Evolutionary conservation across 1,140 invertebrate genomes (phyloP).

Genomic region (Nephotettix cincticeps): DNA sequence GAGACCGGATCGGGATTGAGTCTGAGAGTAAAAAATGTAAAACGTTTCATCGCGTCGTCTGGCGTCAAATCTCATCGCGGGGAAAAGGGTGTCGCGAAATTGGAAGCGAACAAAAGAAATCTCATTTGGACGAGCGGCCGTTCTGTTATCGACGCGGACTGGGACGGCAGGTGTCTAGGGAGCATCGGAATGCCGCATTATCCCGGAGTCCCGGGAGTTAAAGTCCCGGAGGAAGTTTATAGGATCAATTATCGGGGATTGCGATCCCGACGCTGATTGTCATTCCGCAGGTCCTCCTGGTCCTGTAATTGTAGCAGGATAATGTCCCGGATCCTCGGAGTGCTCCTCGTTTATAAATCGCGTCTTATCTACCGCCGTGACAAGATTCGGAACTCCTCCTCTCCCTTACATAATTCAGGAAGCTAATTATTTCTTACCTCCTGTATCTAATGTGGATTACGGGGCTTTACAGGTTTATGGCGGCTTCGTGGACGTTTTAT

Average conservation of each 20-base stretch:
- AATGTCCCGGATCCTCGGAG: not conserved
- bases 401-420: slow-evolving; percentile 17
- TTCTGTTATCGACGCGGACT: not conserved
- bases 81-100: not conserved
- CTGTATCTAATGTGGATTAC: slow-evolving; percentile 19
- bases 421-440: slow-evolving; percentile 19
- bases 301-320: slow-evolving; percentile 4
- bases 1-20: not conserved
- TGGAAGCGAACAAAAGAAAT: slow-evolving; percentile 20
- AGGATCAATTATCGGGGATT: not conserved
- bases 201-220: not conserved
- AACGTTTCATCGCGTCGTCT: not conserved
- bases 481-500: too few relatives aligned
- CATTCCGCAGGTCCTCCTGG: not conserved
- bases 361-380: not conserved
- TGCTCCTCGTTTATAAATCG: slow-evolving; percentile 18
- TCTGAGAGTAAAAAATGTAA: not conserved
- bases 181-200: slow-evolving; percentile 5
- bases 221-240: slow-evolving; percentile 1
- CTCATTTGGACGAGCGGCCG: slow-evolving; percentile 6
- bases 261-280: slow-evolving; percentile 10
- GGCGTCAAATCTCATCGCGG: not conserved
- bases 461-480: not conserved
- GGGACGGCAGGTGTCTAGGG: not conserved
- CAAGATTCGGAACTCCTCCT: not conserved